Base-by-base conservation (phyloP, 2,888 invertebrate genomes). In the Platypus cylindrus region DNA sequence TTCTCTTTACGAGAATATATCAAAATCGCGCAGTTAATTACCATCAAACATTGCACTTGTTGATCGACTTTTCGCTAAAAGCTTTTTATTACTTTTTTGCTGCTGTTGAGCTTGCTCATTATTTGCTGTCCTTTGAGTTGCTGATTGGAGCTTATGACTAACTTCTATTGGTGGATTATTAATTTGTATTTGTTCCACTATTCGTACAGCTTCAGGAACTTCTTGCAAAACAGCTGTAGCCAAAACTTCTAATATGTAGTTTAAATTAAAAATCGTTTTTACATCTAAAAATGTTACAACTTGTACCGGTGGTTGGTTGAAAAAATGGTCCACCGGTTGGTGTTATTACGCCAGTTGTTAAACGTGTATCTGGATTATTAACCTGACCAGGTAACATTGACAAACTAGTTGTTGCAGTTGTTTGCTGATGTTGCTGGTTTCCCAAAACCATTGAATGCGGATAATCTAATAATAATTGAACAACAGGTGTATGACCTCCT, bases 401-500 rank as follows among this genome's bases (percentile, higher is more conserved):
- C 47, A 53, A 51, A 50, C 56, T 59, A 46, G 57, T 56, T 40
- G 55, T 56, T 43, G 55, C 45, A 16, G 58, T 54, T 18, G 58
- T 45, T 11, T 56, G 52, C 46, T 43, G 55, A 23, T 48, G 60
- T 7, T 63, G 63, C 40, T 64, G 61, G 48, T 62, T 73, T 66
- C 83, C 68, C 71, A 80, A 73, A 59, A 82, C 73, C 60, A 82
- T 75, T 54, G 82, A 76, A 65, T 86, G 86, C 17, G 93, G 91
- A 66, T 85, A 95, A 64, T 97, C 95, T 46, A 98, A 73, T 47
- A 98, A 67, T 50, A 95, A 68, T 63, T 91, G 89, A 40, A 97
- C 95, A 38, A 98, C 93, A 47, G 78, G 79, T 14, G 93, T 91
- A 64, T 97, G 95, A 0, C 97, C 97, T 31, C 95, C 94, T 65